Evolutionary conservation across 2,797 vertebrate genomes (phyloP), one percentile per base, ranked within the genome.

Genomic region (Harpagifer antarcticus): DNA sequence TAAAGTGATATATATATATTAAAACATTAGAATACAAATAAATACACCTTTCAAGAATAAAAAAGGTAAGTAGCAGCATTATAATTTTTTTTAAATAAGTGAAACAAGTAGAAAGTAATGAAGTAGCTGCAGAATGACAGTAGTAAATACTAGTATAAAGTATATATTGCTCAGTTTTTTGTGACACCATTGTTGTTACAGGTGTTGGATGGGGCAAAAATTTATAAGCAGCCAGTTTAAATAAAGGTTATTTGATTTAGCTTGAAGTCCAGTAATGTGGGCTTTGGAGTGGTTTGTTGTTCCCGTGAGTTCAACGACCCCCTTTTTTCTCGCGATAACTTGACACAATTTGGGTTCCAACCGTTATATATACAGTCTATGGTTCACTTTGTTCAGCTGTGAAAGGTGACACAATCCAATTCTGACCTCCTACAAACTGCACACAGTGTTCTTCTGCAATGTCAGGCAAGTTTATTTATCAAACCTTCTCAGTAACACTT

Each of bases 381-480:
- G 23, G 23, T 27, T n/a, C 5, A 0, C n/a, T 17, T 4, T 9
- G 19, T 20, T 42, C 20, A 50, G 19, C 20, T 33, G 17, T n/a
- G 23, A 40, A 53, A 48, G 13, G 40, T 3, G 33, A 55, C 47
- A 40, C 0, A 52, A 16, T 31, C 54, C 67, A 50, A 47, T 57
- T 9, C 37, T 19, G 13, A 14, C 14, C 40, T 49, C 13, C 47
- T 27, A 2, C 20, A 45, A 44, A 4, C 59, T 12, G 12, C 37
- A 33, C 3, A 9, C 40, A 7, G 16, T 47, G 54, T 20, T 45
- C 65, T 19, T 45, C 74, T 67, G 40, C 63, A 20, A 91, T 91
- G 92, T 40, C 89, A 86, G 91, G 90, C 17, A 77, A 87, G 85
- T 87, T 16, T 37, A 7, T 65, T 42, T 14, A 42, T 52, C n/a